Evolutionary conservation across 2,888 invertebrate genomes (phyloP).

Genomic region (Drosophila neutralis): DNA sequence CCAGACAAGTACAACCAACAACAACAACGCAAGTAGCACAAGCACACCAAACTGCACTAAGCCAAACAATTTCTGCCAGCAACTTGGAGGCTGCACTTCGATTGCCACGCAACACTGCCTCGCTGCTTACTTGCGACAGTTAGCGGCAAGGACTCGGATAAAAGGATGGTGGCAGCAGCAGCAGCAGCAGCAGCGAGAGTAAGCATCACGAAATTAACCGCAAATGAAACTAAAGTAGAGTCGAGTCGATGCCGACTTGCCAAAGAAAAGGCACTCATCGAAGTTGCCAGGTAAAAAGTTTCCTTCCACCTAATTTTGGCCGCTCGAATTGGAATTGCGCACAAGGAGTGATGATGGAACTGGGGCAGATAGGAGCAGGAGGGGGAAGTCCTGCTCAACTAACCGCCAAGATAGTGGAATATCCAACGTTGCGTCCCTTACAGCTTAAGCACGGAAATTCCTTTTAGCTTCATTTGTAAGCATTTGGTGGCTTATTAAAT

Average conservation of each 20-base stretch:
- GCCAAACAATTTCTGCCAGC: constrained; percentile 37
- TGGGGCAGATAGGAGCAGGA: not conserved
- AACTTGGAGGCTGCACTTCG: constrained; percentile 41
- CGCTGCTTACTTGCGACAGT: constrained; percentile 45
- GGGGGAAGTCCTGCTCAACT: constrained; percentile 5
- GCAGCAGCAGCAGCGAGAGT: constrained; percentile 2
- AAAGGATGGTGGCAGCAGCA: constrained; percentile 41
- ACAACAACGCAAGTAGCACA: constrained; percentile 32
- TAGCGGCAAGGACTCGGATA: constrained; percentile 14
- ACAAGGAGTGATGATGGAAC: too few species aligned
- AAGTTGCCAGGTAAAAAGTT: constrained; percentile 64
- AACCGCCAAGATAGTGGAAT: constrained; percentile 26
- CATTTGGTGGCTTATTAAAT: constrained; percentile 60
- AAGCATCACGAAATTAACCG: constrained; percentile 54
- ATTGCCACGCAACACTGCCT: constrained; percentile 45
- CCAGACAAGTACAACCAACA: constrained; percentile 4
- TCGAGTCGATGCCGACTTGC: constrained; percentile 11
- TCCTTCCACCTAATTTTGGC: constrained; percentile 15
- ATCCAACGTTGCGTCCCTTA: constrained; percentile 7
- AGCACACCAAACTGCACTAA: constrained; percentile 48
- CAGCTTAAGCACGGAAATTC: constrained; percentile 22
- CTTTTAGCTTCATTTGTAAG: constrained; percentile 45
- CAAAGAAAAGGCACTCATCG: constrained; percentile 37
- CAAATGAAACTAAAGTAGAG: constrained; percentile 63
- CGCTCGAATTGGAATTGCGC: constrained; percentile 23